These are phyloP conservation scores for Yasuhikotakia modesta DNA, from an alignment of 2,797 vertebrate genomes.

Conservation along the genomic window DNA sequence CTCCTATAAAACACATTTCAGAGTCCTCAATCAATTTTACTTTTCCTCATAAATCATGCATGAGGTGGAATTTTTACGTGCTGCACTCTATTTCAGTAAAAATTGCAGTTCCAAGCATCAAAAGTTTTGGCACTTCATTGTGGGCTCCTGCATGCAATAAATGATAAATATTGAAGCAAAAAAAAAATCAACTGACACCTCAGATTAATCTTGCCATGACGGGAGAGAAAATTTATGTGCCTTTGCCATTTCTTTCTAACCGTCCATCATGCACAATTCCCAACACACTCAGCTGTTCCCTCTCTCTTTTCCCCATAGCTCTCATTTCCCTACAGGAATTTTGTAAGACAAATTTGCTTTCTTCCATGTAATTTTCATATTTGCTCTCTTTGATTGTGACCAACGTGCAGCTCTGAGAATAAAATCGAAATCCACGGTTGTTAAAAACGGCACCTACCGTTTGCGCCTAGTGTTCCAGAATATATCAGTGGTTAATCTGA, in stretches of 20 bases:
- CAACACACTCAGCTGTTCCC: neutral
- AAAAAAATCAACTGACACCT: conserved; percentile 22
- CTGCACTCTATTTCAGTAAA: conserved; percentile 41
- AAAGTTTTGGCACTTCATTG: conserved; percentile 21
- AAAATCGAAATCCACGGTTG: neutral
- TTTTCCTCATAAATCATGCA: conserved; percentile 54
- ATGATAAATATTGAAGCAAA: conserved; percentile 35
- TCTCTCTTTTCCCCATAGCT: neutral
- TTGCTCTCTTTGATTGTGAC: neutral
- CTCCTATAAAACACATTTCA: conserved; percentile 42
- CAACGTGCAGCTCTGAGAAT: neutral
- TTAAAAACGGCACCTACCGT: conserved; percentile 4
- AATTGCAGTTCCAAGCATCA: conserved; percentile 47
- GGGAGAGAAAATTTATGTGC: conserved; percentile 27
- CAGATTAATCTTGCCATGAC: conserved; percentile 25
- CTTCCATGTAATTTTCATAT: neutral
- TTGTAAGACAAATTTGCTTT: neutral
- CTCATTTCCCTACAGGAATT: neutral
- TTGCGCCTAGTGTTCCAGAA: neutral
- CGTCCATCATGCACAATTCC: conserved; percentile 18
- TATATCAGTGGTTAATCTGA: neutral
- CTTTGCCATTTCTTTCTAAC: conserved; percentile 26
- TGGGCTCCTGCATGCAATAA: neutral
- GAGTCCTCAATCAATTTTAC: conserved; percentile 38
- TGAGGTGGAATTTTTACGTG: conserved; percentile 29